A percentile compares a stretch with the other conserved stretches of the same genome.
phyloP scores from a whole-genome alignment of 2,888 invertebrate genomes.

The Gnatocerus cornutus region DNA sequence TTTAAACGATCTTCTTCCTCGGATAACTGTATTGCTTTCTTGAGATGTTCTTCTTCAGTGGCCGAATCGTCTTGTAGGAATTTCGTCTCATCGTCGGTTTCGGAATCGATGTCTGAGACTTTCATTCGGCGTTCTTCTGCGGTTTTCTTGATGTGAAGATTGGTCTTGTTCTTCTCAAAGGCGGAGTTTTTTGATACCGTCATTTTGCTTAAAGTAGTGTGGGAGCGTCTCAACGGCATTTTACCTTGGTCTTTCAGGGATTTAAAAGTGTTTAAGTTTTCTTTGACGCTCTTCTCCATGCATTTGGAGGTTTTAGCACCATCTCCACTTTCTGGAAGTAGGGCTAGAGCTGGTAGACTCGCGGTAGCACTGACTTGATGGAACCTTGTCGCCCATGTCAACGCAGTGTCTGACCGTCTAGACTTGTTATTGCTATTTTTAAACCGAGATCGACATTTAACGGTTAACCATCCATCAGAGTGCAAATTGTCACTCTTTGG shows the following conservation, averaged over 20 bases:
- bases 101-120: slow-evolving; percentile 74
- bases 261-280: slow-evolving; percentile 67
- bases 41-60: slow-evolving; percentile 81
- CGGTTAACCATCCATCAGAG: slow-evolving; percentile 92
- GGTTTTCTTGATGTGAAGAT: slow-evolving; percentile 60
- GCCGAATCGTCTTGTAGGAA: slow-evolving; percentile 64
- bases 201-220: slow-evolving; percentile 67
- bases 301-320: slow-evolving; percentile 55
- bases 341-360: slow-evolving; percentile 82
- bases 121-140: slow-evolving; percentile 46
- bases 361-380: slow-evolving; percentile 89
- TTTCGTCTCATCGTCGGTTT: slow-evolving; percentile 75
- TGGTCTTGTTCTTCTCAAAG: slow-evolving; percentile 61
- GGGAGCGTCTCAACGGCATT: slow-evolving; percentile 63
- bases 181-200: slow-evolving; percentile 55
- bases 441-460: slow-evolving; percentile 81
- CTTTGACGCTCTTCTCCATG: slow-evolving; percentile 68
- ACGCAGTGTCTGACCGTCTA: slow-evolving; percentile 70
- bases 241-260: slow-evolving; percentile 59
- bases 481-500: slow-evolving; percentile 65
- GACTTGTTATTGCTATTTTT: slow-evolving; percentile 70
- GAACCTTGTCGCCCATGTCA: slow-evolving; percentile 82
- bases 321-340: slow-evolving; percentile 66
- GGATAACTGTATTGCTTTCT: slow-evolving; percentile 77
- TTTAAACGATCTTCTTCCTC: slow-evolving; percentile 86